Evolutionary conservation across 1,140 invertebrate genomes (phyloP).

Genomic region (Glomeris maerens): DNA sequence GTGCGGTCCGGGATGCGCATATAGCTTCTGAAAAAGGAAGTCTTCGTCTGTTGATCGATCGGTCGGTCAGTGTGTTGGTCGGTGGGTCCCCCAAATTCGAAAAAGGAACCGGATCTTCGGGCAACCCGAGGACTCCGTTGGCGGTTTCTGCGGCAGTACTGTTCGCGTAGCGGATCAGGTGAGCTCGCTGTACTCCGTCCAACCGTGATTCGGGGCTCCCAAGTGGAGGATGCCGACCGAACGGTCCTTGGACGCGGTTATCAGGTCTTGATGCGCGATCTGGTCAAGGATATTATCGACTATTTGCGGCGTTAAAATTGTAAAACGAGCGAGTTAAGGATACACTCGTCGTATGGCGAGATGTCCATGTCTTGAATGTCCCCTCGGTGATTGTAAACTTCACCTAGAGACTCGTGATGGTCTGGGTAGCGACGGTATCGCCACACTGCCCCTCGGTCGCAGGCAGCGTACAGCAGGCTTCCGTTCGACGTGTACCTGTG

Average conservation of each 20-base stretch:
- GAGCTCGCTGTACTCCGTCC: conserved; percentile 37
- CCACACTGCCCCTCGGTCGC: conserved; percentile 34
- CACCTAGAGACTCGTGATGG: conserved; percentile 35
- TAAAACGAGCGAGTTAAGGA: conserved; percentile 21
- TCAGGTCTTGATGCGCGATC: conserved; percentile 29
- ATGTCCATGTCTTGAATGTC: conserved; percentile 41
- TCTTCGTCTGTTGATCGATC: no score
- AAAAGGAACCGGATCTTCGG: no score
- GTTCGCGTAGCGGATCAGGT: no score
- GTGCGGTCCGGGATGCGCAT: no score
- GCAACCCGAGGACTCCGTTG: no score
- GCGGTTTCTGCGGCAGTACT: no score
- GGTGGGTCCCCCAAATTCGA: no score
- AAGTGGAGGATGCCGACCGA: conserved; percentile 37
- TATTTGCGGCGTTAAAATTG: background rate
- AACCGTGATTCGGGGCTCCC: conserved; percentile 38
- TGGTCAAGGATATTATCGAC: background rate
- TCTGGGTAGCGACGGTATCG: conserved; percentile 36
- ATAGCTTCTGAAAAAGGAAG: no score
- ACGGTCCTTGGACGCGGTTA: conserved; percentile 38
- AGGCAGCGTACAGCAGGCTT: conserved; percentile 35
- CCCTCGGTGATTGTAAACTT: conserved; percentile 35
- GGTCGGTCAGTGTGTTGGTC: no score
- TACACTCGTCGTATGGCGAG: conserved; percentile 42
- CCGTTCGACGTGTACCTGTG: conserved; percentile 38